Conservation (phyloP, 2,797 vertebrate species). For the Poecile montanus region DNA sequence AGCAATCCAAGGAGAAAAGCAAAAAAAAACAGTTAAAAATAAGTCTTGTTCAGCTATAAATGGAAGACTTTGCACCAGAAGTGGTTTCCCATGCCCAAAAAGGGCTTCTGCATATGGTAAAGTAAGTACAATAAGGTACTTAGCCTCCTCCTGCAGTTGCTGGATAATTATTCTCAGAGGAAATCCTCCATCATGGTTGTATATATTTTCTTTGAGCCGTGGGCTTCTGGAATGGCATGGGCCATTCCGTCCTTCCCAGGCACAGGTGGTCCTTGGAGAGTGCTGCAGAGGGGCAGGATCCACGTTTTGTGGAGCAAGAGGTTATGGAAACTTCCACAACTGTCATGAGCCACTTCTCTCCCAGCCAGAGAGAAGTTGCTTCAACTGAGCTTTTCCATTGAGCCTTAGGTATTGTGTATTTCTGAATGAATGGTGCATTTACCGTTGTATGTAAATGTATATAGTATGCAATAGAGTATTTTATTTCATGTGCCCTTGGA, state of each 20-base stretch:
- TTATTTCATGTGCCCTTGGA: slow-evolving; percentile 73
- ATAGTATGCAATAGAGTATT: slow-evolving; percentile 75
- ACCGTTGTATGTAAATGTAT: slow-evolving; percentile 73
- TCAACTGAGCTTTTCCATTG: slow-evolving; percentile 56
- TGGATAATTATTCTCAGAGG: background rate
- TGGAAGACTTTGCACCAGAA: background rate
- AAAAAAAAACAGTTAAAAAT: background rate
- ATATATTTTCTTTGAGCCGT: background rate
- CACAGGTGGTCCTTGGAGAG: background rate
- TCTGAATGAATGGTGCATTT: slow-evolving; percentile 73
- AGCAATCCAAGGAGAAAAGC: background rate
- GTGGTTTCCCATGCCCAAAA: background rate
- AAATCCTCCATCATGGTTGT: background rate
- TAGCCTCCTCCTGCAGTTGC: background rate
- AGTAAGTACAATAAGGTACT: background rate
- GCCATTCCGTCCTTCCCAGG: background rate
- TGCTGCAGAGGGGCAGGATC: background rate
- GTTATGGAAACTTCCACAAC: background rate
- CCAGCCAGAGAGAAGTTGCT: background rate
- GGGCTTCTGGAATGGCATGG: background rate
- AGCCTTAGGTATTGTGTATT: slow-evolving; percentile 76
- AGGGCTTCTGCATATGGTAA: background rate
- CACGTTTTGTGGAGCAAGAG: background rate
- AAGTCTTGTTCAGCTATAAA: background rate
- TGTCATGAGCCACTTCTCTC: background rate